A percentile compares a stretch with the other conserved stretches of the same genome.
Conservation (phyloP, 1,140 invertebrate genomes). For the Oppia nitens region DNA sequence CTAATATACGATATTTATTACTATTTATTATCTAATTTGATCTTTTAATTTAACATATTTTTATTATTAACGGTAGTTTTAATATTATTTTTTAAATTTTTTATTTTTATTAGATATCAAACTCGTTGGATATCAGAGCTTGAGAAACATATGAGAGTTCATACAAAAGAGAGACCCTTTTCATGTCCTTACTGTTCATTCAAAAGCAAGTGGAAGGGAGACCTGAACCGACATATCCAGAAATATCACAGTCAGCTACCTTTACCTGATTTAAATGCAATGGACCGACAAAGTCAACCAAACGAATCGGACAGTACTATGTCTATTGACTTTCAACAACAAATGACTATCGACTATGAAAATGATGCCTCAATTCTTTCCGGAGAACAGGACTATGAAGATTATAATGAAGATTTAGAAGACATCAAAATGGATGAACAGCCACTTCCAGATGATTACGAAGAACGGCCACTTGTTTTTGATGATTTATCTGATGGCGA, state of each 20-base stretch:
- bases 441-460: not conserved
- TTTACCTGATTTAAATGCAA: not conserved
- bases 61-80: not conserved
- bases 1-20: no score
- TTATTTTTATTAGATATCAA: conserved; percentile 52
- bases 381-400: not conserved
- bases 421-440: not conserved
- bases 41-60: not conserved
- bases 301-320: not conserved
- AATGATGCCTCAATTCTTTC: not conserved
- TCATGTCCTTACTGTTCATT: conserved; percentile 28
- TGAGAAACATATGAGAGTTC: conserved; percentile 50
- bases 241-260: conserved; percentile 26
- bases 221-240: conserved; percentile 31
- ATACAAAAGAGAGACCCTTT: conserved; percentile 33
- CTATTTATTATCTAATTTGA: no score
- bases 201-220: conserved; percentile 35
- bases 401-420: not conserved
- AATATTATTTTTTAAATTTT: conserved; percentile 28
- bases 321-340: not conserved
- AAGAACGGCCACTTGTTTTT: not conserved
- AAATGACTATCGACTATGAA: not conserved
- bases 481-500: not conserved
- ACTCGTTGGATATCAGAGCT: conserved; percentile 68
- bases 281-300: not conserved